Base-by-base conservation (phyloP, 64 coral and sea anemone genomes). In the Acropora yongei region DNA sequence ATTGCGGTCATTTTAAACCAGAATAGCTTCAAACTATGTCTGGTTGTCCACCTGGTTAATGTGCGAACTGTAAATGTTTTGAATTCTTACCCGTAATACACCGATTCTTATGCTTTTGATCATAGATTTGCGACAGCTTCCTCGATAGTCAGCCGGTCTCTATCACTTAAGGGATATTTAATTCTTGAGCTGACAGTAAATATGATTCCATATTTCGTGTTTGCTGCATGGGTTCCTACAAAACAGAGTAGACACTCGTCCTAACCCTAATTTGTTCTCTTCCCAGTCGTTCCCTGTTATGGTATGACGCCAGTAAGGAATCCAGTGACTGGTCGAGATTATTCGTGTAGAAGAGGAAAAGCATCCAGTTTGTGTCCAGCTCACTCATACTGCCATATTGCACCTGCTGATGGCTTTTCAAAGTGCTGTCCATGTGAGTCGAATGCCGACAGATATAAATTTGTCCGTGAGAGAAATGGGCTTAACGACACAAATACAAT, bases 401-500 rank as follows among this genome's bases (percentile, higher is more conserved):
- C 68, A 5, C 89, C 93, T 5, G 42, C 44, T 48, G 76, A 95
- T 41, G n/a, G 8, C 0, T 87, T 90, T 83, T 91, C 87, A 30
- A 93, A 90, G 44, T 96, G 95, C 43, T 96, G 95, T 75, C 74
- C 79, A 90, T 87, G 95, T 96, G 18, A 71, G 87, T 14, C 30
- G 3, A 30, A 13, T 68, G 13, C 11, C 41, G 3, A 53, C 9
- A 19, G 9, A 75, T 14, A 49, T 12, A 1, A 5, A 14, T 12
- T 14, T 13, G 2, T 63, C 3, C 0, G 30, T 30, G 30, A 30
- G 30, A 30, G 30, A 30, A 30, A 30, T 30, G 30, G 30, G 30
- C 30, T 71, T 71, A 30, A 1, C 68, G 5, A 17, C 3, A n/a
- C 20, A 39, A 71, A 14, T 20, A 71, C 10, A 55, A 55, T 55